phyloP scores from a whole-genome alignment of 2,797 vertebrate genomes.

The Decapterus maruadsi region DNA sequence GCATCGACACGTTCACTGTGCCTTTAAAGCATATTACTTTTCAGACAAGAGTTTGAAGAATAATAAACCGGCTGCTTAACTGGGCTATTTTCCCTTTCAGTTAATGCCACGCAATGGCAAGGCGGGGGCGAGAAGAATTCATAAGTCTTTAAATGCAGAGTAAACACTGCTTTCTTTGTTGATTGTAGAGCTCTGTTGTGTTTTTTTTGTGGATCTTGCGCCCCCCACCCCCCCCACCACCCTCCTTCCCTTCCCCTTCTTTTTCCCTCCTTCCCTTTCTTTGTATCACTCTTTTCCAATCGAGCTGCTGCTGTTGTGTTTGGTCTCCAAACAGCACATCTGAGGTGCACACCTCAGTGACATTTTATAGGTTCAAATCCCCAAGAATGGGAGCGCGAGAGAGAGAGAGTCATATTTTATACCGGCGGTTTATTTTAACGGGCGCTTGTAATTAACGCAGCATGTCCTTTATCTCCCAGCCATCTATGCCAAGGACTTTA shows the following conservation, averaged over 20 bases:
- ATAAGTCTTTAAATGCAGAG: constrained; percentile 87
- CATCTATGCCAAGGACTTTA: constrained; percentile 96
- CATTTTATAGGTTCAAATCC: constrained; percentile 94
- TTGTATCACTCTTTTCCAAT: constrained; percentile 49
- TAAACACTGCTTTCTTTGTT: constrained; percentile 89
- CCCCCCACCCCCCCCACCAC: constrained; percentile 4
- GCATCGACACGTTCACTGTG: constrained; percentile 69
- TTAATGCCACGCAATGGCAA: constrained; percentile 79
- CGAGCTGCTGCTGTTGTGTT: constrained; percentile 70
- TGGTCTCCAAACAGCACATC: constrained; percentile 88
- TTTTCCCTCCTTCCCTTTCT: constrained; percentile 72
- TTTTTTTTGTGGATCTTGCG: constrained; percentile 48
- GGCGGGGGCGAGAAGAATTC: constrained; percentile 79
- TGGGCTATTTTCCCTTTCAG: constrained; percentile 79
- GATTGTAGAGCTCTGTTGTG: constrained; percentile 80
- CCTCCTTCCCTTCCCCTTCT: constrained; percentile 21
- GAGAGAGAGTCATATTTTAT: constrained; percentile 87
- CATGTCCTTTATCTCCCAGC: constrained; percentile 95
- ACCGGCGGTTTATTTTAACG: constrained; percentile 98
- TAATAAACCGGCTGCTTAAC: constrained; percentile 87
- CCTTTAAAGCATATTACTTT: constrained; percentile 86
- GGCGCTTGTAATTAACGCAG: constrained; percentile 97
- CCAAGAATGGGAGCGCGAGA: constrained; percentile 60
- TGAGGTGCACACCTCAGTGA: constrained; percentile 92
- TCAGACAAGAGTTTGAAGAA: constrained; percentile 85